Evolutionary conservation across 2,797 vertebrate genomes (phyloP).

Genomic region (Anisognathus igniventris): DNA sequence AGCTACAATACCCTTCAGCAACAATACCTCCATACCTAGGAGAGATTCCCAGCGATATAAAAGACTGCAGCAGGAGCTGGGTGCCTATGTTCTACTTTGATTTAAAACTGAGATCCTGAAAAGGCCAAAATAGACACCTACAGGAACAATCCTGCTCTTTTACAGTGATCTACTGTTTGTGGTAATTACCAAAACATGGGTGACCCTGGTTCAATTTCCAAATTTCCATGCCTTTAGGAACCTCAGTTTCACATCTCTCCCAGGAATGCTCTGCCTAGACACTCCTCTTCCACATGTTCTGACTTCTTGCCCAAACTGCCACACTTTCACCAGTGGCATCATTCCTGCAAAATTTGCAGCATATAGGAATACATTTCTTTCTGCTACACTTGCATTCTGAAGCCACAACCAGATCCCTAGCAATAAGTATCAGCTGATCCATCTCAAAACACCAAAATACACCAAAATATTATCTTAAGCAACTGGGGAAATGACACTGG

Average conservation of each 20-base stretch:
- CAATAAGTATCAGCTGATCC: background rate
- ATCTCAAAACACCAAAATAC: background rate
- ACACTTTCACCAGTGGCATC: background rate
- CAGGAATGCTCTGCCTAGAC: background rate
- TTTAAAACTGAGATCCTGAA: background rate
- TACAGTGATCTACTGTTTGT: background rate
- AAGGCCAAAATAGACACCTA: background rate
- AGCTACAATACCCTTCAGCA: constrained; percentile 4
- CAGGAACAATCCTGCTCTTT: background rate
- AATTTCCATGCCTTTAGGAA: background rate
- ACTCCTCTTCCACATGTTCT: background rate
- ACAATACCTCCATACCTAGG: background rate
- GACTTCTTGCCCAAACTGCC: background rate
- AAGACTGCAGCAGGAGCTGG: background rate
- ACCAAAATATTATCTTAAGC: background rate
- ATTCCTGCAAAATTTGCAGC: background rate
- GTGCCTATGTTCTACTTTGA: background rate
- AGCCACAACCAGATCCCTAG: background rate
- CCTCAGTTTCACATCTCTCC: background rate
- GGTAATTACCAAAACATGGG: background rate
- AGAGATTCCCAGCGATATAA: background rate
- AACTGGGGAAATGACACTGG: background rate
- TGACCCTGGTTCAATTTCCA: background rate
- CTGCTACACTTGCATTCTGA: background rate
- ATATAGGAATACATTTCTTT: background rate